phyloP scores from a whole-genome alignment of 2,888 invertebrate genomes.

The Alloplasta piceator region DNA sequence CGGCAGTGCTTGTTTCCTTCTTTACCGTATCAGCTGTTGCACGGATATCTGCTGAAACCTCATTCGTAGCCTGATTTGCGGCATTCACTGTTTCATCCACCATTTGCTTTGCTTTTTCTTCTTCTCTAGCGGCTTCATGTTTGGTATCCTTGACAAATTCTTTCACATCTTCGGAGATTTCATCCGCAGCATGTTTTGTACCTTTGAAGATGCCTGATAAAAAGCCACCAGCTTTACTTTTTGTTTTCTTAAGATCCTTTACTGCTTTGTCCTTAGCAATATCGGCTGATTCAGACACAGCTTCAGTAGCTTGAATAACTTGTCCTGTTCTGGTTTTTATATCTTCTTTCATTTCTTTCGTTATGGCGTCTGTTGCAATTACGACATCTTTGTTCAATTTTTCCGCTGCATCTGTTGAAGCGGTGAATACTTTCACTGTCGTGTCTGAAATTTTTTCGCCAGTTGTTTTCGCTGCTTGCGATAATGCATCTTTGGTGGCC shows the following conservation, averaged over 20 bases:
- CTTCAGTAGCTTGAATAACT: constrained; percentile 58
- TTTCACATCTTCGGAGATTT: constrained; percentile 49
- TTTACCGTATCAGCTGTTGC: constrained; percentile 30
- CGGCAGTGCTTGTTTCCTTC: constrained; percentile 49
- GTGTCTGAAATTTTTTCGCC: constrained; percentile 39
- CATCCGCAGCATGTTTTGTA: constrained; percentile 58
- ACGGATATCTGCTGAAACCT: constrained; percentile 22
- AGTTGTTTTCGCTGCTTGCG: constrained; percentile 73
- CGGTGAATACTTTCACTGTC: constrained; percentile 35
- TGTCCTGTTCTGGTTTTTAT: constrained; percentile 49
- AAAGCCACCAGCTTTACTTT: constrained; percentile 64
- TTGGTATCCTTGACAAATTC: constrained; percentile 80
- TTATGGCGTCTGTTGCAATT: constrained; percentile 52
- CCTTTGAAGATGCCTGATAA: constrained; percentile 68
- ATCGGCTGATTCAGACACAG: constrained; percentile 52
- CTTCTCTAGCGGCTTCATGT: constrained; percentile 73
- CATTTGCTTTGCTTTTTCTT: constrained; percentile 72
- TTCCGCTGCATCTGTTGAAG: constrained; percentile 59
- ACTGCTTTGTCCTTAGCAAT: constrained; percentile 57
- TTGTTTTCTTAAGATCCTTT: constrained; percentile 59
- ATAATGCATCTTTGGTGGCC: constrained; percentile 48
- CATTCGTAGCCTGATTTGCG: constrained; percentile 50
- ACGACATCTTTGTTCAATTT: constrained; percentile 49
- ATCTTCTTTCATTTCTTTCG: constrained; percentile 60
- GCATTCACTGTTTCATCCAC: constrained; percentile 55